Evolutionary conservation across 2,113 vertebrate genomes (phyloP), one percentile per base, ranked within the genome.

Genomic region (Ranitomeya variabilis): DNA sequence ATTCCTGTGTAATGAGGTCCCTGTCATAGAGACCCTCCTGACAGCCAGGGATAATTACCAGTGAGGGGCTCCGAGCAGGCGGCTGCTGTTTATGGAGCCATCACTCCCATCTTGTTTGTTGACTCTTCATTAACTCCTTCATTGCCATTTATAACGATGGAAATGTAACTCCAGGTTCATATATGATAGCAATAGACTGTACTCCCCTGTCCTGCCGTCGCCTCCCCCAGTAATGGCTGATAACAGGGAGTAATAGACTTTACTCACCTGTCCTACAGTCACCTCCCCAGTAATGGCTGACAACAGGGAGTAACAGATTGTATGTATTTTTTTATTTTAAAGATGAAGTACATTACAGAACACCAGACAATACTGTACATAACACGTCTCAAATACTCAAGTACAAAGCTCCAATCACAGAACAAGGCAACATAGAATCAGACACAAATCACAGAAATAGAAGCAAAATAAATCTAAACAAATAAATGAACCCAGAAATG

Each of bases 11-110:
- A 86, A 86, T 86, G 85, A 86, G 85, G 85, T 66, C 59, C 85
- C 73, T 86, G 85, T 86, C 76, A 86, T 77, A 16, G 74, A 86
- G 85, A 86, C 85, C 85, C 74, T 86, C 85, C 59, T 86, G 85
- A 79, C 85, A 86, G 85, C 57, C 59, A 60, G 74, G 2, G 59
- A 79, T 86, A 86, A 86, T 86, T 86, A 79, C 73, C 74, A 19
- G 76, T 0, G 23, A 86, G 74, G 84, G 69, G n/a, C 60, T 69
- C 37, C 10, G 45, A 15, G 45, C 19, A 66, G 62, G 21, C 19
- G 2, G 37, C 18, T 7, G 37, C 55, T 57, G 55, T 57, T 57
- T 57, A 57, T 57, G 55, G 15, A 74, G 14, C 73, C 73, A 15
- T 51, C 37, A 52, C 45, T 13, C 2, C 16, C 16, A 31, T 45